phyloP scores from a whole-genome alignment of 2,888 invertebrate genomes.

The Steinernema hermaphroditum region DNA sequence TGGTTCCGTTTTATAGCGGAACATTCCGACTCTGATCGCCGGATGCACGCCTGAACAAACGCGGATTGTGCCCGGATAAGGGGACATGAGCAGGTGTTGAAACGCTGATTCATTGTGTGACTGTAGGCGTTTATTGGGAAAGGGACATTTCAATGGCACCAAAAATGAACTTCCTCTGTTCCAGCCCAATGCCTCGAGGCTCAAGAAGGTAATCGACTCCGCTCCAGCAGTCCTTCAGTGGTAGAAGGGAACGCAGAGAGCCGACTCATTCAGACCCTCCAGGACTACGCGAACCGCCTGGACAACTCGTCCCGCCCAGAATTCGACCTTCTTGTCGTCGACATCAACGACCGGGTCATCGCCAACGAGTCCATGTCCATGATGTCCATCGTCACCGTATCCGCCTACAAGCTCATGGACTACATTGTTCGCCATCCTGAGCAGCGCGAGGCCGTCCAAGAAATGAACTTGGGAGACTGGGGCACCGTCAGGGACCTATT shows the following conservation, averaged over 20 bases:
- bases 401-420: slow-evolving; percentile 6
- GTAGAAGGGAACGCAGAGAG: slow-evolving; percentile 5
- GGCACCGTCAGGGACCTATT: slow-evolving; percentile 9
- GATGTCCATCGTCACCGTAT: slow-evolving; percentile 5
- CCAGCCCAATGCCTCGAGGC: slow-evolving; percentile 1
- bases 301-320: background rate
- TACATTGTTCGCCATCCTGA: background rate
- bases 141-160: too few relatives aligned
- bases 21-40: too few relatives aligned
- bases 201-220: slow-evolving; percentile 14
- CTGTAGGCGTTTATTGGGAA: too few relatives aligned
- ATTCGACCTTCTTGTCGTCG: slow-evolving; percentile 18
- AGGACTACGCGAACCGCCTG: background rate
- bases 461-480: background rate
- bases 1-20: too few relatives aligned
- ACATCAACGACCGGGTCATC: slow-evolving; percentile 19
- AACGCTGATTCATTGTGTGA: too few relatives aligned
- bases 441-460: background rate
- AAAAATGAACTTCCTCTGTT: background rate
- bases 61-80: too few relatives aligned
- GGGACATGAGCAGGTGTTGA: too few relatives aligned
- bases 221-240: background rate
- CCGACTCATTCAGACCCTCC: background rate
- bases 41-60: too few relatives aligned
- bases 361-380: slow-evolving; percentile 12